Evolutionary conservation across 2,113 vertebrate genomes (phyloP), one percentile per base, ranked within the genome.

Genomic region (Athene cunicularia): DNA sequence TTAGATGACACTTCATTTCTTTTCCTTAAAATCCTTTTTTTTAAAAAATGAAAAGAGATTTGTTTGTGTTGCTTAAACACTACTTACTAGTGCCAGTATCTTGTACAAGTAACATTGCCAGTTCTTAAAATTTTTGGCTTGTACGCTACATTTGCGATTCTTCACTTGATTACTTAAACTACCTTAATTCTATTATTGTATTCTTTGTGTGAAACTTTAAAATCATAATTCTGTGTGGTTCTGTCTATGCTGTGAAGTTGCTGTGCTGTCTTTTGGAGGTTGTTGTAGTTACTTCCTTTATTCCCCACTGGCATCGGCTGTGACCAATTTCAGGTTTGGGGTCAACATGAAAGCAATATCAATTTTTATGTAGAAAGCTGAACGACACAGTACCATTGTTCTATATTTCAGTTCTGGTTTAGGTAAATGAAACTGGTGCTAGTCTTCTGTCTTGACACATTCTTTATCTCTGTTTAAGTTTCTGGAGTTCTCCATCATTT

Each of bases 371-470:
- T 41, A 50, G 39, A 70, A 68, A 60, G 8, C 35, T 59, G 77
- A 88, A 47, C 73, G 26, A n/a, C 9, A 8, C 14, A 35, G 49
- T 80, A 22, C 12, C 4, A 3, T 12, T 62, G 11, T 64, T 86
- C n/a, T 23, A 11, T 79, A 27, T 59, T 81, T 81, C 12, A 66
- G 6, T 62, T 81, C 33, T 81, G 30, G 5, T 79, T 90, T 85
- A 45, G 4, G 21, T 50, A 88, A 64, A 28, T 4, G 4, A 55
- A 90, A 75, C 9, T 30, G 3, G 27, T 84, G 21, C 24, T 77
- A 58, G 12, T 67, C 32, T 74, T 74, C 10, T 71, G 0, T 74
- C 60, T 74, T 81, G 73, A 21, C 39, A 35, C 0, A 0, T 67
- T 33, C 18, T 82, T 79, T 47, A 20, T 52, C 35, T 83, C 28